Evolutionary conservation across 2,113 vertebrate genomes (phyloP).

Genomic region (Zapus hudsonius): DNA sequence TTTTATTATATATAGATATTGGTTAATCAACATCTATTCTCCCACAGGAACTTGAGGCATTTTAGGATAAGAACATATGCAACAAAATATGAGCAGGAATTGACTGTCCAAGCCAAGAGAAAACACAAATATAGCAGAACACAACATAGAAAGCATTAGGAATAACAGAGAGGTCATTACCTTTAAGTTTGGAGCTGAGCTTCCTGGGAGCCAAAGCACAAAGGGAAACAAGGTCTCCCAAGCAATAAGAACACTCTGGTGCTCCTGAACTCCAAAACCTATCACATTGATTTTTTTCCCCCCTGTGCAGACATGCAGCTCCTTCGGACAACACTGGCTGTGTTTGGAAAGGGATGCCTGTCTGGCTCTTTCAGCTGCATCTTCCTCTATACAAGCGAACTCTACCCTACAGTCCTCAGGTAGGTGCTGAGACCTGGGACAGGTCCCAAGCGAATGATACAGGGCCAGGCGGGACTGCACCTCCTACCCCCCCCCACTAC

Average conservation of each 20-base stretch:
- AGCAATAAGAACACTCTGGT: not conserved
- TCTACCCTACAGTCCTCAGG: conserved; percentile 85
- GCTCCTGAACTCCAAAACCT: not conserved
- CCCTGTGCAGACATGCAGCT: conserved; percentile 85
- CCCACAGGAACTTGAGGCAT: not conserved
- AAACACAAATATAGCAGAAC: not conserved
- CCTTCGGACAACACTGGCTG: conserved; percentile 88
- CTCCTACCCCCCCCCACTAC: not conserved
- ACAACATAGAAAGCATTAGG: not conserved
- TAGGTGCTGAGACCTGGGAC: conserved; percentile 11
- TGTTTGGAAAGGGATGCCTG: conserved; percentile 92
- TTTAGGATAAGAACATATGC: not conserved
- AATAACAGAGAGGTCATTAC: not conserved
- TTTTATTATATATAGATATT: not conserved
- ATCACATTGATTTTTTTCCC: not conserved
- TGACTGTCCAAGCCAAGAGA: not conserved
- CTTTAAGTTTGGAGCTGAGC: conserved; percentile 22
- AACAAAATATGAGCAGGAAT: not conserved
- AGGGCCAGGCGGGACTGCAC: not conserved
- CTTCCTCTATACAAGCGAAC: conserved; percentile 86
- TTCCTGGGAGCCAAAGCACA: conserved; percentile 30
- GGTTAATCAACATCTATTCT: not conserved
- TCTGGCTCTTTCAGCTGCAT: conserved; percentile 92
- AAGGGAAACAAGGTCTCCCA: not conserved
- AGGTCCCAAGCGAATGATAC: fast-evolving